Conservation (phyloP, 2,888 invertebrate genomes). For the Drosophila formosana region DNA sequence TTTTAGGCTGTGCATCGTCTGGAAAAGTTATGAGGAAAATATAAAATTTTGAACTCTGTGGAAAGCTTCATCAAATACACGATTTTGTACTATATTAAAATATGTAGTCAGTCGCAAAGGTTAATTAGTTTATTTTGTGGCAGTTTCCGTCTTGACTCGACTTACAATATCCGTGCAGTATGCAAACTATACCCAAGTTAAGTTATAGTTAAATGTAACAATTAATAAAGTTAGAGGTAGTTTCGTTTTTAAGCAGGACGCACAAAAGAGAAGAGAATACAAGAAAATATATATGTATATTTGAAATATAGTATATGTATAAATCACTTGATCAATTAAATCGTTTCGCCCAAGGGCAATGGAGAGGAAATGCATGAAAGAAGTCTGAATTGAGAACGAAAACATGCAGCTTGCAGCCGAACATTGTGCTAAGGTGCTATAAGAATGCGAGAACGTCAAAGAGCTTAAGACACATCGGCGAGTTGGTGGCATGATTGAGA, state of each 20-base stretch:
- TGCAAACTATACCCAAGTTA: slow-evolving; percentile 80
- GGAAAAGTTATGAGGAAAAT: slow-evolving; percentile 55
- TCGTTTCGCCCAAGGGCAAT: slow-evolving; percentile 37
- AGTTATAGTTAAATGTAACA: slow-evolving; percentile 36
- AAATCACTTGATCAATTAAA: slow-evolving; percentile 60
- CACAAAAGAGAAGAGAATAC: slow-evolving; percentile 72
- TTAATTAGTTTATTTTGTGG: slow-evolving; percentile 13
- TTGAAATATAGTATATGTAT: slow-evolving; percentile 37
- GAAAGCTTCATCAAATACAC: not conserved
- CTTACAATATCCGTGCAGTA: slow-evolving; percentile 85
- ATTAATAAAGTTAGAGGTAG: slow-evolving; percentile 34
- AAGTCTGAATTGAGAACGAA: not conserved
- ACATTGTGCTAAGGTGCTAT: slow-evolving; percentile 31
- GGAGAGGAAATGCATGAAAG: slow-evolving; percentile 48
- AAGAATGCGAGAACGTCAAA: slow-evolving; percentile 37
- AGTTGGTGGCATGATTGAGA: slow-evolving; percentile 4
- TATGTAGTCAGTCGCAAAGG: slow-evolving; percentile 2
- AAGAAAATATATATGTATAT: slow-evolving; percentile 60
- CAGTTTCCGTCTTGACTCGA: slow-evolving; percentile 47
- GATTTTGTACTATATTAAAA: not conserved
- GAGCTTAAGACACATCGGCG: slow-evolving; percentile 4
- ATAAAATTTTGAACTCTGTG: not conserved
- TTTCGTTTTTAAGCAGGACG: slow-evolving; percentile 57
- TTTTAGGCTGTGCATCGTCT: slow-evolving; percentile 84
- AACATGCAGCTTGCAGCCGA: slow-evolving; percentile 44